Conservation (phyloP, 2,888 invertebrate species). For the Drosophila ochracea region DNA sequence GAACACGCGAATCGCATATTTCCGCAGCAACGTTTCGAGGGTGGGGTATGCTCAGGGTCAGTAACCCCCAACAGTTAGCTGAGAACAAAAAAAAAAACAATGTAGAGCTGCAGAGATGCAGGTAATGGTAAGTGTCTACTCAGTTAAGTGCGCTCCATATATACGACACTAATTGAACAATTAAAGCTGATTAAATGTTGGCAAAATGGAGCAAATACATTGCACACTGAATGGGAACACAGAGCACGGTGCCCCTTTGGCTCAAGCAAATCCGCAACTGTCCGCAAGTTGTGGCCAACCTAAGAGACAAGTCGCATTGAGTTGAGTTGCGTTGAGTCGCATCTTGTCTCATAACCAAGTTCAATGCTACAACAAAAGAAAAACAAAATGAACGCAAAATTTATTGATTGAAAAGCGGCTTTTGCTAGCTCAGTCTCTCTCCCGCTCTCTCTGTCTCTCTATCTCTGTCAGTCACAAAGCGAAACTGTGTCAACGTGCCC, state of each 20-base stretch:
- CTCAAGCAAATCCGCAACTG: constrained; percentile 53
- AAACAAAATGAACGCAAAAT: constrained; percentile 31
- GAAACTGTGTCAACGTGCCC: constrained; percentile 75
- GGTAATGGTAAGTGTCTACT: constrained; percentile 12
- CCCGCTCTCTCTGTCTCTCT: constrained; percentile 3
- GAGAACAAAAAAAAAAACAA: constrained; percentile 6
- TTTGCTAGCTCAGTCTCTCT: constrained; percentile 2
- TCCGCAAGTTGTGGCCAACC: constrained; percentile 49
- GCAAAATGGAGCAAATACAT: constrained; percentile 56
- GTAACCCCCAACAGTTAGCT: constrained; percentile 38
- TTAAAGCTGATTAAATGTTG: constrained; percentile 61
- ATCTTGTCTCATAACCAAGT: constrained; percentile 42
- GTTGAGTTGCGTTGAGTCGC: constrained; percentile 13
- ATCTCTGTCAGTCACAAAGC: constrained; percentile 12
- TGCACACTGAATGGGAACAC: constrained; percentile 24
- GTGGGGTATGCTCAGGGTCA: constrained; percentile 39
- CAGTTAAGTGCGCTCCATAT: constrained; percentile 39
- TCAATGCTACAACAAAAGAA: constrained; percentile 27
- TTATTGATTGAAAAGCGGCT: constrained; percentile 67
- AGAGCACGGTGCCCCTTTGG: constrained; percentile 37
- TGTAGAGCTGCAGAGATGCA: constrained; percentile 5
- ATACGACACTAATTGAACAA: constrained; percentile 68
- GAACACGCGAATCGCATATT: constrained; percentile 57
- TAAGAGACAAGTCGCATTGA: constrained; percentile 9
- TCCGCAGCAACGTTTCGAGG: constrained; percentile 14